Percentiles rank a stretch among this genome's conserved stretches.
These are phyloP conservation scores for Nymphalis c-album DNA, from an alignment of 2,888 invertebrate genomes.

Conservation along the genomic window DNA sequence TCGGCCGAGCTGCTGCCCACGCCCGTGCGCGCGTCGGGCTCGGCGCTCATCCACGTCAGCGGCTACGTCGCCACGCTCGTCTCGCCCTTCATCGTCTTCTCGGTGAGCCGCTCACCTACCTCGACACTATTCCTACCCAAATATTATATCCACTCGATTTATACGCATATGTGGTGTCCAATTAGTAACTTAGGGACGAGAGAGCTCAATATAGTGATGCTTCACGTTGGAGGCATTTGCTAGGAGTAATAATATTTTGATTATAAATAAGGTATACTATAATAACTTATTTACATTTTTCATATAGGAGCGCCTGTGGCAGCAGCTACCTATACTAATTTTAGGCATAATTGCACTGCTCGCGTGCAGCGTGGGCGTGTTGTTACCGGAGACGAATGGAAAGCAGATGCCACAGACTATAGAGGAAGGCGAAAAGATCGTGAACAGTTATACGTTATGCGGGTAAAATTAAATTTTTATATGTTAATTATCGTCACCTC, in stretches of 20 bases:
- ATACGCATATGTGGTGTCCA: too few species aligned
- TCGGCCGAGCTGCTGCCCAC: slow-evolving; percentile 72
- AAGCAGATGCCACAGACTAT: slow-evolving; percentile 69
- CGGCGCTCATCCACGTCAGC: slow-evolving; percentile 70
- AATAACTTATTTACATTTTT: not conserved
- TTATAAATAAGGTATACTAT: too few species aligned
- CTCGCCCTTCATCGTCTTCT: slow-evolving; percentile 71
- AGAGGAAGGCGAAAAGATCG: slow-evolving; percentile 64
- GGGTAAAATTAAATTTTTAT: slow-evolving; percentile 47
- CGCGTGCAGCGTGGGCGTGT: slow-evolving; percentile 51
- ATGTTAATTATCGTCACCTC: too few species aligned
- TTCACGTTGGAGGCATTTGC: too few species aligned
- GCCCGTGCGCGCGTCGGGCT: slow-evolving; percentile 67
- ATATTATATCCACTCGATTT: too few species aligned
- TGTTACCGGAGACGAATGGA: slow-evolving; percentile 68
- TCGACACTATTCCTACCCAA: not conserved
- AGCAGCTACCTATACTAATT: slow-evolving; percentile 59
- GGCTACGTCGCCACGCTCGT: slow-evolving; percentile 66
- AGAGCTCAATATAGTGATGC: too few species aligned
- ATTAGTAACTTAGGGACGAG: too few species aligned
- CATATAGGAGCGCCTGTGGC: slow-evolving; percentile 63
- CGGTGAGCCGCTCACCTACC: slow-evolving; percentile 51
- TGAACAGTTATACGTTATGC: slow-evolving; percentile 56
- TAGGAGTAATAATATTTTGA: too few species aligned
- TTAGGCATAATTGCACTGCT: slow-evolving; percentile 56